phyloP scores from a whole-genome alignment of 2,797 vertebrate species.

The Sylvia borin region DNA sequence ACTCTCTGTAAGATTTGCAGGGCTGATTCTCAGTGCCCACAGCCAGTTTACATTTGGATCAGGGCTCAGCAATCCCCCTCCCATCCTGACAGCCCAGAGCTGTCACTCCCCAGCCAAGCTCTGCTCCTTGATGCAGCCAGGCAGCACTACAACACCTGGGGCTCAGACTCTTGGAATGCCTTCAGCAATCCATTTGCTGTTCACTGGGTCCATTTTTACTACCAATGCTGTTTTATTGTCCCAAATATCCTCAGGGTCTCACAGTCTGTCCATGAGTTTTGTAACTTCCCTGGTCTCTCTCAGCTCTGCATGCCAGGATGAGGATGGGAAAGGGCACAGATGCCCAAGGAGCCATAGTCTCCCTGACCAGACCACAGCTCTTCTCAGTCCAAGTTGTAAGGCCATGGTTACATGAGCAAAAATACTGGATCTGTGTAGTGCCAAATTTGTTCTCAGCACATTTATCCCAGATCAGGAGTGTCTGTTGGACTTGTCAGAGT shows the following conservation, averaged over 20 bases:
- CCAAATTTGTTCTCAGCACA: neutral
- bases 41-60: neutral
- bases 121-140: neutral
- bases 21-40: neutral
- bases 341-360: neutral
- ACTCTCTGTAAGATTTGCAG: neutral
- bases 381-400: neutral
- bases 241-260: neutral
- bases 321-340: neutral
- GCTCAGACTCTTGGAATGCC: neutral
- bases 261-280: neutral
- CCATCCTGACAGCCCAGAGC: neutral
- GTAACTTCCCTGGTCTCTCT: neutral
- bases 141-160: neutral
- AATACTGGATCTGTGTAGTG: neutral
- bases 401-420: fast-evolving
- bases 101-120: neutral
- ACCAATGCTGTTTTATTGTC: fast-evolving
- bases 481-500: neutral
- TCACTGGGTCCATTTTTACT: neutral
- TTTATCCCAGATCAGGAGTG: fast-evolving
- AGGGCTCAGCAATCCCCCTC: neutral
- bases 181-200: neutral
- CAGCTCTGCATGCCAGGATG: neutral
- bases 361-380: neutral